Conservation (phyloP, 1,140 invertebrate species). For the Meloidogyne hapla region DNA sequence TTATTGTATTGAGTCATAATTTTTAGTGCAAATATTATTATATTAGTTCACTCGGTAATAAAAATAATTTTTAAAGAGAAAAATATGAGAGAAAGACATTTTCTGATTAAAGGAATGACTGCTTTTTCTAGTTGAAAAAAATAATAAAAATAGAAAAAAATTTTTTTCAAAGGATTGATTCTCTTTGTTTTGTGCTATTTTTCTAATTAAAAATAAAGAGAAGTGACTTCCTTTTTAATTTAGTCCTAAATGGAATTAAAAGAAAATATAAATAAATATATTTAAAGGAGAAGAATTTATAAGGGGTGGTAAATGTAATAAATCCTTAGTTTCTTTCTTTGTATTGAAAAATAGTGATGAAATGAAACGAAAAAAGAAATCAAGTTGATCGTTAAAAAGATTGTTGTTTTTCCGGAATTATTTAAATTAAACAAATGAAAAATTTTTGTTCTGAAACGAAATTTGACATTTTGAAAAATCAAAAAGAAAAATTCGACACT, state of each 20-base stretch:
- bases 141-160: neutral
- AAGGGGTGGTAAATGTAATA: no score
- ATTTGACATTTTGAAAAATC: no score
- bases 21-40: neutral
- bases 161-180: neutral
- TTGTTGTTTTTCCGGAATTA: no score
- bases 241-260: neutral
- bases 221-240: neutral
- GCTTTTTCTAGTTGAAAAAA: neutral
- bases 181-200: neutral
- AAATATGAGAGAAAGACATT: neutral
- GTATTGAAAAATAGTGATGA: no score
- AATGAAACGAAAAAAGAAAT: no score
- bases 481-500: no score
- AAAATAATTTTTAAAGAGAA: neutral
- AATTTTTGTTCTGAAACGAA: no score
- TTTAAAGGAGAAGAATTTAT: no score
- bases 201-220: neutral
- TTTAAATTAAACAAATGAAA: no score
- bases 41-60: no score
- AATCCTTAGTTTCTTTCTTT: no score
- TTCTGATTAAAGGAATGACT: neutral
- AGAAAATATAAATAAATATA: neutral
- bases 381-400: no score
- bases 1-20: neutral